Percentiles rank a stretch among this genome's conserved stretches.
Evolutionary conservation across 64 coral and sea anemone species (phyloP).

Genomic region (Exaiptasia diaphana): DNA sequence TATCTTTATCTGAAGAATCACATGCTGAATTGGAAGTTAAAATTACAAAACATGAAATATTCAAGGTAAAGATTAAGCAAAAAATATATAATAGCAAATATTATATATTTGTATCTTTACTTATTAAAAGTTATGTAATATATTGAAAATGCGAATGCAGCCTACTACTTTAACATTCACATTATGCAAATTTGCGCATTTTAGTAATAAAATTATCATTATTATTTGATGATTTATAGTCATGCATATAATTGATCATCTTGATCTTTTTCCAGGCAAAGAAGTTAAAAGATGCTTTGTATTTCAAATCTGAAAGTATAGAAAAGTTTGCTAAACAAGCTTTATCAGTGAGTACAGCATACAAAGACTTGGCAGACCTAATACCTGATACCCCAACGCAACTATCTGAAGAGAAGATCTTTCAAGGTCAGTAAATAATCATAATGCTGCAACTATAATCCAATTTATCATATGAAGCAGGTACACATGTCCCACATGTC

Average conservation of each 20-base stretch:
- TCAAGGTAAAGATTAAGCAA: conserved; percentile 51
- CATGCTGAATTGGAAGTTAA: conserved; percentile 74
- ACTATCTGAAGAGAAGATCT: conserved; percentile 56
- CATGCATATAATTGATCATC: neutral
- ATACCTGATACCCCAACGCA: conserved; percentile 88
- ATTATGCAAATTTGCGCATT: too few relatives aligned
- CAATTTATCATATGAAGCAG: neutral
- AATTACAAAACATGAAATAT: conserved; percentile 81
- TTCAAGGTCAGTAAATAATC: conserved; percentile 34
- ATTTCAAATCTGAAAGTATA: conserved; percentile 50
- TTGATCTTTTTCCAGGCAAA: conserved; percentile 28
- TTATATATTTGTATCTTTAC: too few relatives aligned
- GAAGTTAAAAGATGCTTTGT: conserved; percentile 53
- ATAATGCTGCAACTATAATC: too few relatives aligned
- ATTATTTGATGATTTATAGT: too few relatives aligned
- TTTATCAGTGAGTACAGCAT: conserved; percentile 38
- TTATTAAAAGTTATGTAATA: too few relatives aligned
- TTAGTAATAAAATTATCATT: too few relatives aligned
- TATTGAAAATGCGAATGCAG: too few relatives aligned
- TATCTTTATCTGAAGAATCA: conserved; percentile 64
- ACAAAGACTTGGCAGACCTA: conserved; percentile 56
- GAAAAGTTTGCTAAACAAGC: conserved; percentile 65
- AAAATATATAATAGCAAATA: too few relatives aligned
- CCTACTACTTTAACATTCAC: too few relatives aligned
- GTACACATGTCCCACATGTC: neutral